Base-by-base conservation (phyloP, 2,113 vertebrate genomes). In the Gavialis gangeticus region DNA sequence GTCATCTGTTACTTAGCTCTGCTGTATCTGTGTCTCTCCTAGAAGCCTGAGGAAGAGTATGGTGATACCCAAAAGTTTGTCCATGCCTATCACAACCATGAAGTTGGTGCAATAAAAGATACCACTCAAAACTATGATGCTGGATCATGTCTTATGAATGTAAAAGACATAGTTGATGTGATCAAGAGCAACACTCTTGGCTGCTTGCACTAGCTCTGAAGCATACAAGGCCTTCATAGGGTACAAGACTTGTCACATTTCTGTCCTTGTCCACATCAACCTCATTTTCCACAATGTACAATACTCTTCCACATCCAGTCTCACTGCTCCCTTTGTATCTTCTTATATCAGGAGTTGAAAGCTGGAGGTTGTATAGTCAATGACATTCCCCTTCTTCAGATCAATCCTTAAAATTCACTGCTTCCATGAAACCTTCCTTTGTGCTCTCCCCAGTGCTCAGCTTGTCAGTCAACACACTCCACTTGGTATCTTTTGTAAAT, bases 361-460 rank as follows among this genome's bases (percentile, higher is more conserved):
- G 12, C 75, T 12, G 34, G 34, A 83, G n/a, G 82, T 46, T 0
- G 17, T 37, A 46, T n/a, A 25, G 54, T 56, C 15, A 25, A 21
- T 59, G 24, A 4, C 59, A 18, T 57, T 64, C 57, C 73, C 67
- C 17, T 71, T 37, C 34, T 71, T 71, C 67, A 7, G 37, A 24
- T 71, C 67, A 71, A 21, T 34, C 21, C 63, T 10, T 10, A 30
- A 62, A 69, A 77, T 19, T 55, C 79, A 15, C 18, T 8, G 14
- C 55, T 25, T 1, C 25, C 54, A 54, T 59, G 71, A 27, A n/a
- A n/a, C 2, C 16, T 22, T 71, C 19, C 30, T 60, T 27, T 11
- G 15, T 0, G 0, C 28, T 7, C 60, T 59, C 27, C 46, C 21
- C 0, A 0, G 4, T 10, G 1, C 62, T 54, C 69, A 37, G 59